Base-by-base conservation (phyloP, 1,140 invertebrate species). In the Bombus impatiens region DNA sequence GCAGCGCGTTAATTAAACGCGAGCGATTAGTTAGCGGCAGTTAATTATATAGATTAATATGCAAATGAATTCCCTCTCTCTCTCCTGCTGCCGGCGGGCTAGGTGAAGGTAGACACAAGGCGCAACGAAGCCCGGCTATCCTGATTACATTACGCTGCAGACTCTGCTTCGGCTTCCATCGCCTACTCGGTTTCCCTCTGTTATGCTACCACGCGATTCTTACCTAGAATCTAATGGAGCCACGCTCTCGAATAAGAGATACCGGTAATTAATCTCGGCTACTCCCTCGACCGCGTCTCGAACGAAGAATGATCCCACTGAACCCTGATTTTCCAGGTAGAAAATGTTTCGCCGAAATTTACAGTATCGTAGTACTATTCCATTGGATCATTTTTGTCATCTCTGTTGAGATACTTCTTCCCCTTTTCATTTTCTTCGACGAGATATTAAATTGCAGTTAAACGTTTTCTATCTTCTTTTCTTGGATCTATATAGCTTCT, bases 41-140 rank as follows among this genome's bases (percentile, higher is more conserved):
- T 91, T 92, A 92, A 92, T 91, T 92, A 92, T 92, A 90, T 89
- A 88, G 87, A 92, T 92, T 92, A 92, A 92, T 92, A 92, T 92
- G 91, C 89, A 88, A 92, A 91, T 91, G 84, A 71, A 78, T 72
- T 80, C 76, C 57, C 77, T 78, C 76, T 84, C 70, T 68, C 86
- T 47, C 6, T 71, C 47, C 25, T 40, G 40, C 25, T 40, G 47
- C 13, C 70, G 42, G 18, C 35, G 42, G 37, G 32, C 35, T 9
- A 42, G 37, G 76, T 57, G 84, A 86, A 89, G 65, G 74, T 84
- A 87, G 74, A 65, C 32, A n/a, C 37, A 44, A 57, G 28, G 70
- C 75, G 75, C 79, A 65, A 57, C 78, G 37, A 53, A n/a, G 22
- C 32, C 72, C 72, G 28, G 53, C 65, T 25, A 74, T 84, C 74